phyloP scores from a whole-genome alignment of 2,113 vertebrate genomes.

The Limanda limanda region DNA sequence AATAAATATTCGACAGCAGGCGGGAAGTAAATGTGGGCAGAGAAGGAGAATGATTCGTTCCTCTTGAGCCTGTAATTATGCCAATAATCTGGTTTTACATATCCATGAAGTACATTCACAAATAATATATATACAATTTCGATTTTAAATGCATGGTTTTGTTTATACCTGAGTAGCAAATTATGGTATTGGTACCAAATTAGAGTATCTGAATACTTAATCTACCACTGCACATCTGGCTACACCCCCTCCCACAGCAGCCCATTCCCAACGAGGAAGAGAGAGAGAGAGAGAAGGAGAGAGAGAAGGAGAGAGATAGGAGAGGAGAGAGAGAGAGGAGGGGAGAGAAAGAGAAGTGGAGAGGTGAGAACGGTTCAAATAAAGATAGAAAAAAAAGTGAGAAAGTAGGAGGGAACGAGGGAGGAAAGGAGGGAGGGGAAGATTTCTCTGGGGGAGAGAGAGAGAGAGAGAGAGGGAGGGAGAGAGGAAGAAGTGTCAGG shows the following conservation, averaged over 20 bases:
- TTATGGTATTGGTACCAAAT: not conserved
- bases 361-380: constrained; percentile 63
- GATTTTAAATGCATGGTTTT: too few species aligned
- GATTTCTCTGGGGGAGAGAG: constrained; percentile 30
- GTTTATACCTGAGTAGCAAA: too few species aligned
- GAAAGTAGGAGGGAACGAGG: constrained; percentile 3
- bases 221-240: not conserved
- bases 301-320: not conserved
- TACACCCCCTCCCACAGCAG: not conserved
- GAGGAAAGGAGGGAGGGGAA: constrained; percentile 28
- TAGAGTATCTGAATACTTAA: constrained; percentile 2
- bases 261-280: not conserved
- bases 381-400: constrained; percentile 51
- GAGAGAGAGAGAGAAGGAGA: not conserved
- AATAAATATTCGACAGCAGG: too few species aligned
- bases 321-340: not conserved
- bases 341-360: constrained; percentile 16
- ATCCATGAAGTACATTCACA: too few species aligned
- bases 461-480: constrained; percentile 38
- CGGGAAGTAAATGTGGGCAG: too few species aligned
- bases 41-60: too few species aligned
- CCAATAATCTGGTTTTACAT: too few species aligned
- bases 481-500: constrained; percentile 34
- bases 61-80: too few species aligned
- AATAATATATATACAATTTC: too few species aligned